These are phyloP conservation scores for Danaus plexippus DNA, from an alignment of 1,140 invertebrate species.

Conservation along the genomic window DNA sequence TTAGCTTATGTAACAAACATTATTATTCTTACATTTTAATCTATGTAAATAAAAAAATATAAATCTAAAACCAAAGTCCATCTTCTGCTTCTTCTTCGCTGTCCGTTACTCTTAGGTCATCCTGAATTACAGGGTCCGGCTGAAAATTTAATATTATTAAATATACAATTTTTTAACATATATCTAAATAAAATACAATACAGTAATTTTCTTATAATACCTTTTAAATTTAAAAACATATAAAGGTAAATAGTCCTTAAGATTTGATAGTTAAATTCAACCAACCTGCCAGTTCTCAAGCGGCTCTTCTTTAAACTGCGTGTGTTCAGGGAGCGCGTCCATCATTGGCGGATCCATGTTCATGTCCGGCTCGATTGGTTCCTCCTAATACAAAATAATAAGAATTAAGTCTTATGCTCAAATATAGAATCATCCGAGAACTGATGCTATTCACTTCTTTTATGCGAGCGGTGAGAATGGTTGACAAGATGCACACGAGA, in stretches of 20 bases:
- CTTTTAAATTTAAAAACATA: not conserved
- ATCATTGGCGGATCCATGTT: slow-evolving; percentile 43
- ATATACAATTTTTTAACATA: not conserved
- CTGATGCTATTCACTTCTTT: too few relatives aligned
- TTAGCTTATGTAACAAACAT: too few relatives aligned
- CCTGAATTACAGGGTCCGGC: slow-evolving; percentile 64
- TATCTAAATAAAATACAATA: slow-evolving; percentile 1
- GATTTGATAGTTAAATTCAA: not conserved
- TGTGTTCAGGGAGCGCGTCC: slow-evolving; percentile 27
- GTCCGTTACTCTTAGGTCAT: slow-evolving; percentile 63
- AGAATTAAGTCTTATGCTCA: too few relatives aligned
- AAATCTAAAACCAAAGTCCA: slow-evolving; percentile 60
- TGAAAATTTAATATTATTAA: slow-evolving; percentile 23
- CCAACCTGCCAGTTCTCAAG: slow-evolving; percentile 61
- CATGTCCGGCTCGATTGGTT: slow-evolving; percentile 56
- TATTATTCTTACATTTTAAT: too few relatives aligned
- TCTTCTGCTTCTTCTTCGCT: slow-evolving; percentile 68
- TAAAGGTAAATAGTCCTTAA: not conserved
- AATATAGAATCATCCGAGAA: too few relatives aligned
- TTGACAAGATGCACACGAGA: too few relatives aligned
- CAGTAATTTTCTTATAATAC: not conserved
- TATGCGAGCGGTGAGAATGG: too few relatives aligned
- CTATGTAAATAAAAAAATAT: too few relatives aligned
- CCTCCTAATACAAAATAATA: slow-evolving; percentile 34
- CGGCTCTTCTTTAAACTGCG: slow-evolving; percentile 58